Base-by-base conservation (phyloP, 2,797 vertebrate species). In the Tachyglossus aculeatus region DNA sequence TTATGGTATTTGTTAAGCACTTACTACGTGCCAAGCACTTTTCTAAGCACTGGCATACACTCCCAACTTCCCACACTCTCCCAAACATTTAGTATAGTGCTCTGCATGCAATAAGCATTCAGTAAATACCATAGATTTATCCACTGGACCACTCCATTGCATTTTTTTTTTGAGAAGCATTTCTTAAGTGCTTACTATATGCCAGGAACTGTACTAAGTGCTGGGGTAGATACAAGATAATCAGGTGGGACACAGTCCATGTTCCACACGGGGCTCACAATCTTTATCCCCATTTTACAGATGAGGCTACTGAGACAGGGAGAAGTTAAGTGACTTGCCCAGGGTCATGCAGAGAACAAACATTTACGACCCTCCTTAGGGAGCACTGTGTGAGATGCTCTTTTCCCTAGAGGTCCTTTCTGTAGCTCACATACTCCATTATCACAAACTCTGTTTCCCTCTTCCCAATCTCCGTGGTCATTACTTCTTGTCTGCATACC, bases 1-100 rank as follows among this genome's bases (percentile, higher is more conserved):
- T 3, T 7, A 4, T 9, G 2, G 0, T 2, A 7, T 3, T 31
- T 4, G 12, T 21, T 3, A 16, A 45, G 9, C 11, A 15, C 15
- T 13, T 2, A 0, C 1, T 18, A 38, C 4, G 15, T 3, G 15
- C 48, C 39, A 21, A 2, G n/a, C 36, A 15, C 22, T 10, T 11
- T 33, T 13, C 36, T 61, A 38, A 44, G 9, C 3, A 8, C 2
- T 10, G 13, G 13, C 29, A 16, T 25, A 22, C 9, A 14, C 10
- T 1, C 3, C 1, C 33, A 19, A 25, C 1, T 11, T 18, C 14
- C 18, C 12, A 29, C 0, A 3, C 8, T 6, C 7, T 7, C 24
- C n/a, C 11, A 8, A 16, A n/a, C n/a, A n/a, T n/a, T n/a, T n/a
- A n/a, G n/a, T n/a, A n/a, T n/a, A n/a, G n/a, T n/a, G n/a, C n/a